Base-by-base conservation (phyloP, 2,113 vertebrate genomes). In the Chaetodon trifascialis region DNA sequence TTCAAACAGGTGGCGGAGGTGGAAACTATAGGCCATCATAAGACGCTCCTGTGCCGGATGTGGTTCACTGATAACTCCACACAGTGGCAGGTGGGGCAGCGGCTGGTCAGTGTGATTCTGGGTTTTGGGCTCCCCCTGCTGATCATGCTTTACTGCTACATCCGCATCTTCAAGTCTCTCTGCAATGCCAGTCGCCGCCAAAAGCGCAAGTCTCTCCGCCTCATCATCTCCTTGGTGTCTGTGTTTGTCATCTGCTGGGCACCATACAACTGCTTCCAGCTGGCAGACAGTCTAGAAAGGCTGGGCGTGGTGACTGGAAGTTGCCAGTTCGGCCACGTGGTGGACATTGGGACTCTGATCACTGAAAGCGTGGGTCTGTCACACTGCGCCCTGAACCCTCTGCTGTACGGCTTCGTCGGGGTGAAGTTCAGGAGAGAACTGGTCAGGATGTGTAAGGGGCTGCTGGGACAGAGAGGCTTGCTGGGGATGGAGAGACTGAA, bases 381-480 rank as follows among this genome's bases (percentile, higher is more conserved):
- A 2, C 96, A 97, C 79, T 96, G 95, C 40, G 96, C 96, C 70
- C 87, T 97, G 14, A 97, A 97, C 89, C 96, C 96, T 8, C 77
- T 97, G 67, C 93, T 96, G 16, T 97, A 97, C 0, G 95, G 95
- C 16, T 95, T 97, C 8, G 94, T 95, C 6, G 96, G 96, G 0
- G 92, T 95, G 23, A 96, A 96, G 85, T 97, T 97, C 83, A 93
- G 95, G 23, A 94, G 86, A 68, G 95, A 96, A 84, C 91, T 96
- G 25, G 30, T 47, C 17, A 85, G 79, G 30, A 93, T 95, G 93
- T 94, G 90, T 54, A 94, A 94, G 69, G 88, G 82, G 36, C 42
- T 90, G 42, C 89, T 95, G 70, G 88, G 83, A 12, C 83, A 79
- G 64, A 77, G 69, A 60, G 84, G 87, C 19, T 70, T 64, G 78